Base-by-base conservation (phyloP, 2,888 invertebrate species). In the Silvanus unidentatus region DNA sequence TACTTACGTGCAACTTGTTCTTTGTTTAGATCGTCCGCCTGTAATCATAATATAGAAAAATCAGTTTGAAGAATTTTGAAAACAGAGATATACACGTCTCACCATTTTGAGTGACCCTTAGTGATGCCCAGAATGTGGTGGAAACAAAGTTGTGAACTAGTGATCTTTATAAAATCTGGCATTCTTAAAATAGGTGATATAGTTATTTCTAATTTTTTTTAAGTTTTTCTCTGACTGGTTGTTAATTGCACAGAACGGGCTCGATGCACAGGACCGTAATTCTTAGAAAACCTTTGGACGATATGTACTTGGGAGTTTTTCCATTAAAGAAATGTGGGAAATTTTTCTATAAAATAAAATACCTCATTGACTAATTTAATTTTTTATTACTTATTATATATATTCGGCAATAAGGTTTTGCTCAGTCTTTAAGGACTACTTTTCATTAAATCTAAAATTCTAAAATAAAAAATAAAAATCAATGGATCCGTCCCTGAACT, bases 1-100 rank as follows among this genome's bases (percentile, higher is more conserved):
- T 64, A 84, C 87, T 83, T 74, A 88, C 88, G 79, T 61, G 72
- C 78, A 60, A 86, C 78, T 75, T 88, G 88, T 61, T 88, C 88
- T 72, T 86, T 85, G 63, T 77, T 78, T 52, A 88, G 78, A 69
- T 86, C 86, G 82, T 86, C 32, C 3, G n/a, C 4, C 16, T 37
- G n/a, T 15, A 37, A 32, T 16, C 8, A 16, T 4, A 37, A 37
- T 15, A 42, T 10, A 37, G 12, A 16, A 15, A 40, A 5, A 12
- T 32, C 8, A 40, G 12, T 11, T 37, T 38, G 42, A 44, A 40
- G 44, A 48, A 50, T 37, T 44, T 36, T 43, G 39, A 32, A 30
- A 27, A 13, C 14, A 14, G n/a, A n/a, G 14, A 36, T 15, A 34
- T 6, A 28, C 11, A 35, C 12, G 30, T 14, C 12, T 43, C 27